These are phyloP conservation scores for Actias luna DNA, from an alignment of 2,888 invertebrate species.

Conservation along the genomic window DNA sequence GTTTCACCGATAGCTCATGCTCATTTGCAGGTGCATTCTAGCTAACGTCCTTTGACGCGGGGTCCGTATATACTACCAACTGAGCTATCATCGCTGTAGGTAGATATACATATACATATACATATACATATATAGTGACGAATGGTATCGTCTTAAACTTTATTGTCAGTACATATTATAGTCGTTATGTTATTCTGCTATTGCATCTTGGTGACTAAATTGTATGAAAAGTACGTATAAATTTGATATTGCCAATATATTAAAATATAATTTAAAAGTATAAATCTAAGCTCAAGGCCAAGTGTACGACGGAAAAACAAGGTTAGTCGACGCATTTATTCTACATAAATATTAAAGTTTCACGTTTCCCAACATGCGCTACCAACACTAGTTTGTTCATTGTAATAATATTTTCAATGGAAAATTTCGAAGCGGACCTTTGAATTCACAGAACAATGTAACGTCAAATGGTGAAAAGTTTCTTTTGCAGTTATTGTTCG, in stretches of 20 bases:
- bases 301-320: slow-evolving; percentile 4
- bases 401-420: slow-evolving; percentile 11
- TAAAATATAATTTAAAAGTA: not conserved
- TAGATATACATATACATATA: too few species aligned
- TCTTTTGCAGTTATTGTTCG: too few species aligned
- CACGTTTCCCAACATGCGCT: slow-evolving; percentile 16
- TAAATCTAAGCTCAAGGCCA: not conserved
- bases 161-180: too few species aligned
- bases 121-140: too few species aligned
- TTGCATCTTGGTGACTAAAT: not conserved
- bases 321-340: not conserved
- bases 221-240: not conserved
- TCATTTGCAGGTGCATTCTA: too few species aligned
- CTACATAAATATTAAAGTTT: not conserved
- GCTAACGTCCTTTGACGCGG: too few species aligned
- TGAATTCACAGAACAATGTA: not conserved
- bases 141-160: too few species aligned
- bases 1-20: too few species aligned
- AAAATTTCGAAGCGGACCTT: slow-evolving; percentile 9
- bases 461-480: not conserved
- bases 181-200: not conserved
- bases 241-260: not conserved
- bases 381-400: slow-evolving; percentile 4
- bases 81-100: too few species aligned
- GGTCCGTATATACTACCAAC: too few species aligned